These are phyloP conservation scores for Apis mellifera DNA, from an alignment of 1,140 invertebrate genomes.

Conservation along the genomic window Amel_HAv3.1 CM009934.2:7433501-7434000, in stretches of 20 bases:
- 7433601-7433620: no score
- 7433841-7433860: neutral
- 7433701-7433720: neutral
- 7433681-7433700: neutral
- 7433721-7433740: neutral
- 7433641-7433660: neutral
- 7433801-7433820: neutral
- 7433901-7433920: neutral
- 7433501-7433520: neutral
- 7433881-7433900: neutral
- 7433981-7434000: neutral
- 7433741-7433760: neutral
- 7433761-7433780: neutral
- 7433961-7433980: neutral
- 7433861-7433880: neutral
- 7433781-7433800: neutral
- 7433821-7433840: neutral
- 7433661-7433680: neutral
- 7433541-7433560: no score
- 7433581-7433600: no score
- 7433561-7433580: no score
- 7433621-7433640: neutral
- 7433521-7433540: no score
- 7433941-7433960: neutral
- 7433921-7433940: neutral